Base-by-base conservation (phyloP, 2,797 vertebrate species). In the Sciaenops ocellatus region DNA sequence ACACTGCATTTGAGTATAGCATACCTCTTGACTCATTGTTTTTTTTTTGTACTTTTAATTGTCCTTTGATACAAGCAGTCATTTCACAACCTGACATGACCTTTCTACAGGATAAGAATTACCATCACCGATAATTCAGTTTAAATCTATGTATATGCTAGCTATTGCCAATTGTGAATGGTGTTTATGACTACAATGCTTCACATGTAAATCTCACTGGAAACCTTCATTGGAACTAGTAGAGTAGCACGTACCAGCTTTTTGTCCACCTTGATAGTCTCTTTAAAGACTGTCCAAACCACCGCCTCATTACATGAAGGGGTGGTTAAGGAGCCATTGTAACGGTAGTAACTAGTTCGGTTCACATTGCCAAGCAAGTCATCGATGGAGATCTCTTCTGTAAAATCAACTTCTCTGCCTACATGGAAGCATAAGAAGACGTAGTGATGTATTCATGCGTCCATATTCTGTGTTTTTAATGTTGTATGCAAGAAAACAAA, bases 281-380 rank as follows among this genome's bases (percentile, higher is more conserved):
- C 75, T 83, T 94, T 93, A 30, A 96, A 96, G 7, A 96, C 46
- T 0, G 95, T 95, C 95, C 95, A 95, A 4, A 95, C 85, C 73
- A 95, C 95, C 1, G 80, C 92, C 80, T 95, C 92, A 1, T 93
- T 84, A 71, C 95, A 96, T 0, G 7, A 8, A 3, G 95, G 95
- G 0, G 94, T 95, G n/a, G 95, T 95, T 10, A 95, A 73, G 17
- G 95, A 95, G 63, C 95, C 95, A 0, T 76, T 85, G 83, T 95
- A 96, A 62, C 94, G 94, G 51, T 93, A 96, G 89, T 91, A 96
- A 0, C 60, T 34, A 0, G 15, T 20, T 22, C 61, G 74, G 69
- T 92, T 56, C 63, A 95, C 91, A 0, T 59, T 11, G 7, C 90
- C 88, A 3, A 95, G 86, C 61, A 96, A 76, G 88, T 93, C 90